Percentiles rank a stretch among this genome's conserved stretches.
phyloP scores from a whole-genome alignment of 2,888 invertebrate genomes.

The Anthophora plumipes region DNA sequence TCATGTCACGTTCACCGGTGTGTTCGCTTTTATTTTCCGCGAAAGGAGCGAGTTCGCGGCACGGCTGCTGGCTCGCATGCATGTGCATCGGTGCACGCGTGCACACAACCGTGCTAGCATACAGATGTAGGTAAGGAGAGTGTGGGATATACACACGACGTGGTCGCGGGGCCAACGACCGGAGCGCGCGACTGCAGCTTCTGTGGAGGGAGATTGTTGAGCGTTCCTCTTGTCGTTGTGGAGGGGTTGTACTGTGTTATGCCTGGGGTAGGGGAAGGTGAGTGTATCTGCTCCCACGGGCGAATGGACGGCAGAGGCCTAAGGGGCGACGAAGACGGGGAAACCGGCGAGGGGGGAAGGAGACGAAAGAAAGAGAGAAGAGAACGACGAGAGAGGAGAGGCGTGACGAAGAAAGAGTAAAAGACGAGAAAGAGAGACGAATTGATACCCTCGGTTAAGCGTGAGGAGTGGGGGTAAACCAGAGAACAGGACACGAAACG shows the following conservation, averaged over 20 bases:
- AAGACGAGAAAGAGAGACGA: constrained; percentile 14
- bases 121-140: constrained; percentile 68
- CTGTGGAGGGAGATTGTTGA: constrained; percentile 30
- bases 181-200: constrained; percentile 80
- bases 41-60: constrained; percentile 56
- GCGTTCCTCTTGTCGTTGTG: not conserved
- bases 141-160: constrained; percentile 74
- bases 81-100: constrained; percentile 64
- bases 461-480: constrained; percentile 34
- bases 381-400: constrained; percentile 28
- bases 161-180: constrained; percentile 82
- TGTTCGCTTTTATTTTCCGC: constrained; percentile 74
- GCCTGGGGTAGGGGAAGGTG: constrained; percentile 65
- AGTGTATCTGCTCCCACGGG: constrained; percentile 65
- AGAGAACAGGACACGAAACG: constrained; percentile 77
- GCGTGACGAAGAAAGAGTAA: constrained; percentile 46
- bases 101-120: constrained; percentile 49
- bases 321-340: constrained; percentile 31
- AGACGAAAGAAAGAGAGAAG: constrained; percentile 40
- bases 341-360: constrained; percentile 11
- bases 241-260: constrained; percentile 38
- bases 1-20: constrained; percentile 56
- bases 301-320: constrained; percentile 24
- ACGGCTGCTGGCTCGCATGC: constrained; percentile 22
- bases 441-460: constrained; percentile 36